These are phyloP conservation scores for Pseudolaguvia tuberculata DNA, from an alignment of 2,113 vertebrate genomes.

Conservation along the genomic window DNA sequence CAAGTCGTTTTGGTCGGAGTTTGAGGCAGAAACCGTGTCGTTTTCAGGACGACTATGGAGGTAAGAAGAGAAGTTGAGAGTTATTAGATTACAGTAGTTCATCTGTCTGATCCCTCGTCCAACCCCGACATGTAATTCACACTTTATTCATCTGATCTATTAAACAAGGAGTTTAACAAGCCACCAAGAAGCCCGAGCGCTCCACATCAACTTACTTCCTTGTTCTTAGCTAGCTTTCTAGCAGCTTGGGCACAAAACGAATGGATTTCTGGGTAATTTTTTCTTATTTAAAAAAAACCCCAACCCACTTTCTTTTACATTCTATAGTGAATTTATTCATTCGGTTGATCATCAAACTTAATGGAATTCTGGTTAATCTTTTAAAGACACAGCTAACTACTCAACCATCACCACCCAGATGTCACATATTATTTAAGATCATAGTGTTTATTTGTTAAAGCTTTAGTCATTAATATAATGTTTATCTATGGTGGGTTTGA, in stretches of 20 bases:
- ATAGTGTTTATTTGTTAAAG: too few species aligned
- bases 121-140: not conserved
- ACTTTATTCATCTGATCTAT: not conserved
- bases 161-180: not conserved
- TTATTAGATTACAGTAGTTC: constrained; percentile 9
- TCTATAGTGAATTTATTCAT: not conserved
- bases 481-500: too few species aligned
- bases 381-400: not conserved
- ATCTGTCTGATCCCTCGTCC: constrained; percentile 8
- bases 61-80: constrained; percentile 61
- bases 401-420: not conserved
- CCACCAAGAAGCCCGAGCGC: not conserved
- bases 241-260: constrained; percentile 18
- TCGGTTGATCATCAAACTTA: not conserved
- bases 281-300: not conserved
- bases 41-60: constrained; percentile 67
- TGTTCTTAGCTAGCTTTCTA: constrained; percentile 24
- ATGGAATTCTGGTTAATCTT: not conserved
- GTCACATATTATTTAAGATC: not conserved
- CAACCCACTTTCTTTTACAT: not conserved
- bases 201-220: constrained; percentile 17
- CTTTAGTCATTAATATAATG: too few species aligned
- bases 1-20: constrained; percentile 61
- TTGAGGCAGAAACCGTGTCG: constrained; percentile 52
- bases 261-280: not conserved